phyloP scores from a whole-genome alignment of 2,888 invertebrate genomes.

The Dryobotodes eremita region DNA sequence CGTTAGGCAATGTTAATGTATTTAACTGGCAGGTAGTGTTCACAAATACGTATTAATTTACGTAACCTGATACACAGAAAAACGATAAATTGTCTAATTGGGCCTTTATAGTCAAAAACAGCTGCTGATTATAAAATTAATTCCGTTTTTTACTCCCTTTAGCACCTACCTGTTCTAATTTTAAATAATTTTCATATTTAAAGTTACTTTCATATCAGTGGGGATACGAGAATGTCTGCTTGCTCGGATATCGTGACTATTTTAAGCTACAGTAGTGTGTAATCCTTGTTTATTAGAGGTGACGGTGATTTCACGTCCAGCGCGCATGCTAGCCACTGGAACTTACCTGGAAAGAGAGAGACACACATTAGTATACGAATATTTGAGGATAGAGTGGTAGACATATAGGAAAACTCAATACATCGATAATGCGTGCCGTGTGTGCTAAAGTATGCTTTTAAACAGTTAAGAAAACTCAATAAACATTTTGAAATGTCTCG shows the following conservation, averaged over 20 bases:
- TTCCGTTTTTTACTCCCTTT: background rate
- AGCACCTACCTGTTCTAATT: slow-evolving; percentile 18
- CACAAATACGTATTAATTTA: background rate
- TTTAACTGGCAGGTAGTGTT: background rate
- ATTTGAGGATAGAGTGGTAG: background rate
- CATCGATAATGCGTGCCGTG: background rate
- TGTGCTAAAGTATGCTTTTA: too few species aligned
- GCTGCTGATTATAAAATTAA: background rate
- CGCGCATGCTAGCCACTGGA: slow-evolving; percentile 70
- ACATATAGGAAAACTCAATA: background rate
- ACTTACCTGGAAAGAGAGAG: slow-evolving; percentile 77
- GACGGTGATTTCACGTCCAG: slow-evolving; percentile 60
- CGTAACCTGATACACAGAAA: background rate
- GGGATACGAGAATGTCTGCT: slow-evolving; percentile 34
- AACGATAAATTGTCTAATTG: background rate
- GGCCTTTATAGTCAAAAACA: background rate
- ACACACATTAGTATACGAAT: slow-evolving; percentile 36
- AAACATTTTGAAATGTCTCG: background rate
- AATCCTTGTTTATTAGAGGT: slow-evolving; percentile 44
- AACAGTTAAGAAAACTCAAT: background rate
- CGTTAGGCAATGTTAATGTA: background rate
- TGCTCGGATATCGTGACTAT: slow-evolving; percentile 39
- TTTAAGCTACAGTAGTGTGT: slow-evolving; percentile 48
- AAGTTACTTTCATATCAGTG: background rate
- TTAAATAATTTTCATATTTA: background rate